A percentile compares a stretch with the other conserved stretches of the same genome.
Conservation (phyloP, 2,888 invertebrate species). For the Diarsia rubi region DNA sequence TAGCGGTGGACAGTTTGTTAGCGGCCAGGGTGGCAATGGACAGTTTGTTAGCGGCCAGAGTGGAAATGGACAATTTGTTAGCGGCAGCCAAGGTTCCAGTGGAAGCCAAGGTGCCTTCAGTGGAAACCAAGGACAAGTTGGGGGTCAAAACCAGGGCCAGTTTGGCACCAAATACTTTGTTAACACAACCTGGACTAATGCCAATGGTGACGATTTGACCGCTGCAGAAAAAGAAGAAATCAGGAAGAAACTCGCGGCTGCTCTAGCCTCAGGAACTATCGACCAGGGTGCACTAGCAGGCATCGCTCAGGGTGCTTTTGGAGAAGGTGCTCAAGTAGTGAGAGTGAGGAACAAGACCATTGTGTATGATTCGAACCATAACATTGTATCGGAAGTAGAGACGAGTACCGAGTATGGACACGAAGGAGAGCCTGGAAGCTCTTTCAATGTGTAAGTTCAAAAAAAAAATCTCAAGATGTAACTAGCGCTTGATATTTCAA, state of each 20-base stretch:
- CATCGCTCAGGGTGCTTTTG: conserved; percentile 65
- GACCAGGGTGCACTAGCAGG: conserved; percentile 69
- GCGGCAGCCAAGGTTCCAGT: conserved; percentile 60
- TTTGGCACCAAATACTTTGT: conserved; percentile 71
- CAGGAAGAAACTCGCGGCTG: conserved; percentile 74
- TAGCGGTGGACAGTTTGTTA: conserved; percentile 60
- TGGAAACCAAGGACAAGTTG: conserved; percentile 16
- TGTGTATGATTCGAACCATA: conserved; percentile 84
- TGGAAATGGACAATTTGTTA: conserved; percentile 48
- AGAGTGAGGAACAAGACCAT: conserved; percentile 80
- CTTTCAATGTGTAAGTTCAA: conserved; percentile 81
- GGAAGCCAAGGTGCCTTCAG: conserved; percentile 58
- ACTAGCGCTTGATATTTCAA: too few species aligned
- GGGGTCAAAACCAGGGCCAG: conserved; percentile 38
- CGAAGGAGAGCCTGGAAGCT: conserved; percentile 87
- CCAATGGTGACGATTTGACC: conserved; percentile 74
- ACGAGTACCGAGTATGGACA: conserved; percentile 89
- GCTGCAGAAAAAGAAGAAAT: conserved; percentile 81
- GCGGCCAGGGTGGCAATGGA: conserved; percentile 60
- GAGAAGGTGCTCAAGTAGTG: conserved; percentile 74
- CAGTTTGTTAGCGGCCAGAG: conserved; percentile 64
- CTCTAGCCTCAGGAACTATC: conserved; percentile 57
- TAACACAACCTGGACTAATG: conserved; percentile 77
- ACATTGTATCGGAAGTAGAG: conserved; percentile 87
- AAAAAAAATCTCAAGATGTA: not conserved